Evolutionary conservation across 2,113 vertebrate species (phyloP).

Genomic region (Ammodytes dubius): DNA sequence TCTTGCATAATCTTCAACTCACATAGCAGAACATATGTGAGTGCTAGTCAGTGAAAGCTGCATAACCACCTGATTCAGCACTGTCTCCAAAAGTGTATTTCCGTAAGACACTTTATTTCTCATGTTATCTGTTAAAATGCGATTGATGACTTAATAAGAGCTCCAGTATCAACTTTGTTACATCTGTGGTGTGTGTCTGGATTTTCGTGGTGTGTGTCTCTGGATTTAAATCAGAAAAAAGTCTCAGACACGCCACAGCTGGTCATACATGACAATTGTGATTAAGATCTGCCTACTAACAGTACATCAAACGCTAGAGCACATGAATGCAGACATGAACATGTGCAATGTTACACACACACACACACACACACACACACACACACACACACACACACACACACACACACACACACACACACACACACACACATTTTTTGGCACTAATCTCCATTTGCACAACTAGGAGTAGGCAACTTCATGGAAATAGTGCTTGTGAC

Average conservation of each 20-base stretch:
- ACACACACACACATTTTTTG: constrained; percentile 49
- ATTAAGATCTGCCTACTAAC: constrained; percentile 39
- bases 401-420: too few species aligned
- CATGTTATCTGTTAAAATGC: background rate
- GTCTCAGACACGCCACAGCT: constrained; percentile 65
- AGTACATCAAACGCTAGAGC: constrained; percentile 55
- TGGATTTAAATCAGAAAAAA: constrained; percentile 44
- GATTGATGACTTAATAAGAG: constrained; percentile 1
- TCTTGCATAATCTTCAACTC: constrained; percentile 7
- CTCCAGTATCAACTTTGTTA: background rate
- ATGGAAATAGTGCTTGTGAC: constrained; percentile 32
- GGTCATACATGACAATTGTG: constrained; percentile 57
- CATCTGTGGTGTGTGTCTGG: constrained; percentile 22
- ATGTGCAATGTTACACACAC: constrained; percentile 20
- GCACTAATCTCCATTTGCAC: constrained; percentile 54
- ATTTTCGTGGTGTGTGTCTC: constrained; percentile 42
- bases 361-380: background rate
- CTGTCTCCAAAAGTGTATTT: background rate
- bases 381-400: too few species aligned
- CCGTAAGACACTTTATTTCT: constrained; percentile 14
- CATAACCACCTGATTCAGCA: constrained; percentile 12
- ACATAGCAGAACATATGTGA: constrained; percentile 1
- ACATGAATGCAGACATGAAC: constrained; percentile 29
- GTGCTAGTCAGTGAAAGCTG: background rate
- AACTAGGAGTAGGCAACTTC: constrained; percentile 15